These are phyloP conservation scores for Sebastes flavidus DNA, from an alignment of 2,797 vertebrate genomes.

Conservation along the genomic window DNA sequence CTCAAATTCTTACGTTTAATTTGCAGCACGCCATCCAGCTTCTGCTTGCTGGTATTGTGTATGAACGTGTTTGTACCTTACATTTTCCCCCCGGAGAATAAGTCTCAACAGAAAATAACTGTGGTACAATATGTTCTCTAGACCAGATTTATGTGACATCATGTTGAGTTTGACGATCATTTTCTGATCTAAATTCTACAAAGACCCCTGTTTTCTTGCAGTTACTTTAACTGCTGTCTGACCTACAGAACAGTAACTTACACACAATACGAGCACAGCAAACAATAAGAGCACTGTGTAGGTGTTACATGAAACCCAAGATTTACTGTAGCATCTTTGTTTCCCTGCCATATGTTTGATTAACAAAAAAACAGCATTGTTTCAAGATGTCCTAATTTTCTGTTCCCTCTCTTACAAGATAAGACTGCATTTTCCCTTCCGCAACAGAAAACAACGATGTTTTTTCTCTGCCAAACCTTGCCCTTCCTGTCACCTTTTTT, in stretches of 20 bases:
- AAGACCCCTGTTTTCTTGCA: background rate
- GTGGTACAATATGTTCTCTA: background rate
- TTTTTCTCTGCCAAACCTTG: constrained; percentile 28
- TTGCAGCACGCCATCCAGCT: constrained; percentile 11
- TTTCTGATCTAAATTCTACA: background rate
- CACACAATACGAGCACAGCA: background rate
- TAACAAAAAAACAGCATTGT: constrained; percentile 35
- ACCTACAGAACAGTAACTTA: constrained; percentile 4
- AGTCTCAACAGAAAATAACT: background rate
- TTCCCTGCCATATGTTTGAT: constrained; percentile 28
- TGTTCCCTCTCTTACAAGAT: constrained; percentile 20
- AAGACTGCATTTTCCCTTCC: constrained; percentile 16
- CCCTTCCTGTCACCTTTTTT: constrained; percentile 14
- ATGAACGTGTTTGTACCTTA: background rate
- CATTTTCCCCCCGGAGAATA: background rate
- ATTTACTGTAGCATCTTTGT: constrained; percentile 41
- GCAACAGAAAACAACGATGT: constrained; percentile 24
- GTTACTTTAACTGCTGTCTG: background rate
- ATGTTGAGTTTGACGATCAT: background rate
- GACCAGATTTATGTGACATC: background rate
- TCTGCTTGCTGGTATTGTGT: background rate
- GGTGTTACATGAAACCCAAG: constrained; percentile 37
- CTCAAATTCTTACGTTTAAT: background rate
- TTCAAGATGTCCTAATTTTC: constrained; percentile 43
- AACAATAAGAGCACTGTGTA: constrained; percentile 27